Evolutionary conservation across 2,888 invertebrate genomes (phyloP), one percentile per base, ranked within the genome.

Genomic region (Parnassius smintheus): DNA sequence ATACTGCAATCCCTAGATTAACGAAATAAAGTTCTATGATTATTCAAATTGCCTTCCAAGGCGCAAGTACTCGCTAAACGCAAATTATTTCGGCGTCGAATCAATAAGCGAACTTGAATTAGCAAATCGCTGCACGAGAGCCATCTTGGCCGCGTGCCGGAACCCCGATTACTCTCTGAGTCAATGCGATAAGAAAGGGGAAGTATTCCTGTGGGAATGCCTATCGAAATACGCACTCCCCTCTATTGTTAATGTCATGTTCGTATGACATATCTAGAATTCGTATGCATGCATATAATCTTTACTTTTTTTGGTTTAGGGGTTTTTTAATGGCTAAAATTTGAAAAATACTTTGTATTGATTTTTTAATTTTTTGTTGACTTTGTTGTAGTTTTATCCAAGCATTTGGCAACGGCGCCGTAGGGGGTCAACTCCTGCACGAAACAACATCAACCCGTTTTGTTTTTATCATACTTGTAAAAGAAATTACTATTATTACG

Each of bases 61-160:
- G n/a, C 13, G 9, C 35, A 35, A 35, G 35, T 49, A n/a, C 13
- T 49, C 49, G 7, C 52, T 12, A 13, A 53, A 53, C 53, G 35
- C 53, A 53, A 53, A 53, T 53, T 9, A 42, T 42, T 42, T 41
- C 41, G 11, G 13, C 13, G 49, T 49, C 49, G 53, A 53, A 13
- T 42, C 53, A 41, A 41, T 53, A 42, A 53, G n/a, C 35, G 41
- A 12, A 11, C 53, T 35, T 8, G 22, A 25, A 53, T 53, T 35
- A 53, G 53, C 53, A 53, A 53, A 53, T 53, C 53, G 41, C 53
- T 42, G 42, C 53, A 41, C 53, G 53, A 35, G 53, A 22, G 53
- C 53, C 35, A 51, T 35, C 35, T 53, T 53, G 53, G 53, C 53
- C 53, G 53, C 53, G 25, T 25, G 51, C 51, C 51, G 25, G 12